These are phyloP conservation scores for Aporophyla lueneburgensis DNA, from an alignment of 2,888 invertebrate species.

Conservation along the genomic window DNA sequence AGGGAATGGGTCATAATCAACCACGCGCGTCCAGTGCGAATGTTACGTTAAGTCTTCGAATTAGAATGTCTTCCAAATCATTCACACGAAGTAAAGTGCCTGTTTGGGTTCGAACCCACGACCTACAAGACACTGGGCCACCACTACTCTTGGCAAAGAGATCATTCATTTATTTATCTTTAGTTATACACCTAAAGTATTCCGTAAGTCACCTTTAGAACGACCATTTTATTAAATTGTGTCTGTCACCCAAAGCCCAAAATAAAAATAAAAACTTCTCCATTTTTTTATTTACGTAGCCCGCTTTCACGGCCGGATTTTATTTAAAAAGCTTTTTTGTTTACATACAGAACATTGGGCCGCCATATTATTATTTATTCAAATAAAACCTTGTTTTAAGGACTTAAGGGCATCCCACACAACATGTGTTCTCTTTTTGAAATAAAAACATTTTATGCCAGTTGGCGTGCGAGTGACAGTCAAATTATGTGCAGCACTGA, in stretches of 20 bases:
- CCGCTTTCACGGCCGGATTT: background rate
- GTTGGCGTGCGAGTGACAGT: constrained; percentile 35
- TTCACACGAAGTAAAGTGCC: too few relatives aligned
- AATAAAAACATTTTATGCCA: constrained; percentile 49
- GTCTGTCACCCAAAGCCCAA: background rate
- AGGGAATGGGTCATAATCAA: too few relatives aligned
- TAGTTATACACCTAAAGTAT: background rate
- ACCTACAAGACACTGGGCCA: too few relatives aligned
- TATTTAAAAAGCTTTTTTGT: constrained; percentile 31
- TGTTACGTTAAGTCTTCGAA: too few relatives aligned
- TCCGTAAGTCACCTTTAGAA: too few relatives aligned
- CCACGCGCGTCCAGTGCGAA: too few relatives aligned
- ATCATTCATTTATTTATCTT: too few relatives aligned
- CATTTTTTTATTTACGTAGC: background rate
- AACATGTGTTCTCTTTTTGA: constrained; percentile 40
- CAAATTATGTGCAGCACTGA: constrained; percentile 40
- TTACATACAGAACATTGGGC: constrained; percentile 28
- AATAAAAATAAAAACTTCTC: background rate
- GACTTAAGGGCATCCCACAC: constrained; percentile 20
- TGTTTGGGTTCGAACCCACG: too few relatives aligned
- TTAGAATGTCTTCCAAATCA: too few relatives aligned
- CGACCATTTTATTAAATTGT: background rate
- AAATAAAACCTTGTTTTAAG: constrained; percentile 27
- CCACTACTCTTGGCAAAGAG: too few relatives aligned
- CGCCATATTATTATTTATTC: constrained; percentile 11